Evolutionary conservation across 2,888 invertebrate species (phyloP).

Genomic region (Osmoderma eremita): DNA sequence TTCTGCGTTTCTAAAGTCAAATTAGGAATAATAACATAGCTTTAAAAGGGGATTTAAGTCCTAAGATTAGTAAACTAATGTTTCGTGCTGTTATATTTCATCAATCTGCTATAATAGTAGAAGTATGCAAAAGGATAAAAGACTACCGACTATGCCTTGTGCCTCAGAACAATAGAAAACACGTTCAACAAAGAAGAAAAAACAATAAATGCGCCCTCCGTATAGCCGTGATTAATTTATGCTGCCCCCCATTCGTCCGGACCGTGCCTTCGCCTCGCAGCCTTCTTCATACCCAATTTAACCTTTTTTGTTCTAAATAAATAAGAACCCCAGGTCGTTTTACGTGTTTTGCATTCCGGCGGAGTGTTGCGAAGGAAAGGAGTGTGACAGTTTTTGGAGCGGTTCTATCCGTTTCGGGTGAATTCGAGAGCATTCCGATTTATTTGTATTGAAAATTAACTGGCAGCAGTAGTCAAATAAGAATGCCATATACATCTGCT

Average conservation of each 20-base stretch:
- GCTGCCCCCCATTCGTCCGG: constrained; percentile 35
- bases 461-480: too few species aligned
- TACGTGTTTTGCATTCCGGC: constrained; percentile 36
- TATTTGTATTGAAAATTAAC: not conserved
- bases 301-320: constrained; percentile 38
- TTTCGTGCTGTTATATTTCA: too few species aligned
- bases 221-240: constrained; percentile 35
- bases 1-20: too few species aligned
- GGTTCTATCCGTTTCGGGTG: constrained; percentile 8
- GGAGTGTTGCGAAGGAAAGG: constrained; percentile 12
- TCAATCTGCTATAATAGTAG: too few species aligned
- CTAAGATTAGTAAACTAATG: too few species aligned
- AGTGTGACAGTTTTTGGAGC: constrained; percentile 21
- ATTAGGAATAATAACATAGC: too few species aligned
- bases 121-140: constrained; percentile 8
- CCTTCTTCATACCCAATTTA: constrained; percentile 36
- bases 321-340: constrained; percentile 33
- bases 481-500: too few species aligned
- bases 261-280: constrained; percentile 24
- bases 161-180: constrained; percentile 25
- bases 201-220: constrained; percentile 35
- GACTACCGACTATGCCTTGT: constrained; percentile 19
- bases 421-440: constrained; percentile 15
- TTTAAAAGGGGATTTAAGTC: too few species aligned
- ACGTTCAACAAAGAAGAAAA: constrained; percentile 32